phyloP scores from a whole-genome alignment of 1,140 invertebrate species.

The Linepithema humile region DNA sequence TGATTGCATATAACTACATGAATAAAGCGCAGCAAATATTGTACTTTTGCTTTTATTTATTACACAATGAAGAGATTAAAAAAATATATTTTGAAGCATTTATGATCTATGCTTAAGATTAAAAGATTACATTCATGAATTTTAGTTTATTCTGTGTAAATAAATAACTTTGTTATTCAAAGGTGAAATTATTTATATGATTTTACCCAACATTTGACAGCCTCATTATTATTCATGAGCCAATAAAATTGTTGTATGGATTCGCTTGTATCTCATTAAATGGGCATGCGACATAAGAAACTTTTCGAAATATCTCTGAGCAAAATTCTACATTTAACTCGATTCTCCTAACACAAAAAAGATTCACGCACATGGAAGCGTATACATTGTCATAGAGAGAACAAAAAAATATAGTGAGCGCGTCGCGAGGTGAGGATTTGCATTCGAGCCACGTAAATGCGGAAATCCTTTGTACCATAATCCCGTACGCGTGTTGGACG shows the following conservation, averaged over 20 bases:
- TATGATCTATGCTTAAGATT: not conserved
- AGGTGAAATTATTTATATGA: not conserved
- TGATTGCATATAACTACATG: not conserved
- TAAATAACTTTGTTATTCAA: not conserved
- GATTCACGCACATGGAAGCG: conserved; percentile 12
- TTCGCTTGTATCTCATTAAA: conserved; percentile 1
- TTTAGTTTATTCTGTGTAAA: not conserved
- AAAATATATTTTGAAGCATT: conserved; percentile 20
- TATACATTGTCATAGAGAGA: conserved; percentile 25
- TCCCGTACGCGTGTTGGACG: conserved; percentile 60
- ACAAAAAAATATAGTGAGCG: conserved; percentile 52
- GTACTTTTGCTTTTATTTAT: conserved; percentile 16
- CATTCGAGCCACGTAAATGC: conserved; percentile 76
- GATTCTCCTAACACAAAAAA: conserved; percentile 25
- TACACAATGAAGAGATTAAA: not conserved
- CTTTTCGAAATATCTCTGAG: conserved; percentile 17
- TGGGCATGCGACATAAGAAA: not conserved
- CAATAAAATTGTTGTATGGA: not conserved
- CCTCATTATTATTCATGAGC: not conserved
- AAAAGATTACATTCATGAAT: not conserved
- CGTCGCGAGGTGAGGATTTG: conserved; percentile 66
- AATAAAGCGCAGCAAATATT: not conserved
- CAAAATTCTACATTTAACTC: not conserved
- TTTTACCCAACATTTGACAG: not conserved
- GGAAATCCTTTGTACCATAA: conserved; percentile 77